Evolutionary conservation across 2,113 vertebrate species (phyloP), one percentile per base, ranked within the genome.

Genomic region (Neodontobutis hainanensis): DNA sequence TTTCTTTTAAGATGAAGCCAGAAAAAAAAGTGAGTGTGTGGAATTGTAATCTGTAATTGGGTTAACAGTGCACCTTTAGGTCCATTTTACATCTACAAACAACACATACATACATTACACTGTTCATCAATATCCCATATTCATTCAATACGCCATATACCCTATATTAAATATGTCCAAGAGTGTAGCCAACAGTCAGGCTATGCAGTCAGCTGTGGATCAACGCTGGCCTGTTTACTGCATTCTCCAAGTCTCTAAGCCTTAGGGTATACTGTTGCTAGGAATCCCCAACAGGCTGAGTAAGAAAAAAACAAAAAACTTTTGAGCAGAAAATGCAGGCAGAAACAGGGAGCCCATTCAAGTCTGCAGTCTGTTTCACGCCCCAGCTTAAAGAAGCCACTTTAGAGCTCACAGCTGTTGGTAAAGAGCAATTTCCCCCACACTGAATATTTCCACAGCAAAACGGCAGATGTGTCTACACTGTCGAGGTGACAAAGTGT

Each of bases 261-360:
- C 53, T 50, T 66, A 59, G 74, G 82, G 68, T 57, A 68, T 61
- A 43, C 74, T 57, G 75, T 84, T 88, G 65, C 78, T 67, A 75
- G 42, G 73, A 74, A 65, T 75, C 73, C 66, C 69, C 59, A 60
- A 78, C 85, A 60, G 65, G 52, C 60, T 61, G 64, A 55, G 61
- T 61, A 52, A 75, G 68, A 77, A 73, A n/a, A 68, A 62, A 36
- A 34, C 32, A 12, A 14, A 55, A 55, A 36, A 55, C 52, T 8
- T 11, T 16, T 36, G 35, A 56, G 44, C 10, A 3, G 42, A 45
- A 58, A 72, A 62, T 63, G 56, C 52, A 79, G 40, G 11, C 45
- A 14, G 67, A 64, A 77, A 89, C 89, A 87, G 78, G 76, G 80
- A 75, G 53, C 62, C 70, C 74, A 86, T 88, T 89, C 81, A 88